Base-by-base conservation (phyloP, 2,888 invertebrate genomes). In the Blomia tropicalis region DNA sequence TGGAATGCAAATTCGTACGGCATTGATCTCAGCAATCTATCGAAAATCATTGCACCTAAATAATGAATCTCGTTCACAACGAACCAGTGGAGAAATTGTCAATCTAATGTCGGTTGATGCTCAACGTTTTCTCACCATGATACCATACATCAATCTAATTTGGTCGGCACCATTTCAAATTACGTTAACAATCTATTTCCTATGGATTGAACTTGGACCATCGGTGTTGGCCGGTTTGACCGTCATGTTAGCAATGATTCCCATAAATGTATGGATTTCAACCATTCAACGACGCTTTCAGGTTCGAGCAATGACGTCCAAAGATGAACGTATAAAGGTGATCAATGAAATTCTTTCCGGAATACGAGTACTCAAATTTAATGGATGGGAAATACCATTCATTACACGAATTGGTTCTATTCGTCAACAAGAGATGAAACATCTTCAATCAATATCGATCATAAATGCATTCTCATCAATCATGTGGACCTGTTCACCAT, bases 71-170 rank as follows among this genome's bases (percentile, higher is more conserved):
- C 66, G 68, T 56, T 68, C 68, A 59, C 63, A 67, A 70, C 83
- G 85, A 0, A 87, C 88, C 0, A 84, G 88, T 0, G 90, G 90
- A 41, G 89, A 90, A 79, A 89, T 90, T 69, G 89, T 90, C 14
- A 90, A 90, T 73, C 77, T 90, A 66, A 90, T 90, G 89, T 82
- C 87, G 4, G 89, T 90, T 0, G 90, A 91, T 74, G 87, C 88
- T 1, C 89, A 90, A 73, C 80, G 83, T 70, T 87, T 90, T 71
- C 81, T 88, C 77, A 89, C 90, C 71, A 75, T 89, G 54, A 84
- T 83, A 14, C 83, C 85, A 0, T 88, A 87, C 72, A 75, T 63
- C 2, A 88, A 88, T 73, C 84, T 88, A 84, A 80, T 89, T 69
- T 89, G 89, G 89, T 87, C 87, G 1, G 69, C 73, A 23, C 91